phyloP scores from a whole-genome alignment of 2,888 invertebrate genomes.

The Epiblema foenella region DNA sequence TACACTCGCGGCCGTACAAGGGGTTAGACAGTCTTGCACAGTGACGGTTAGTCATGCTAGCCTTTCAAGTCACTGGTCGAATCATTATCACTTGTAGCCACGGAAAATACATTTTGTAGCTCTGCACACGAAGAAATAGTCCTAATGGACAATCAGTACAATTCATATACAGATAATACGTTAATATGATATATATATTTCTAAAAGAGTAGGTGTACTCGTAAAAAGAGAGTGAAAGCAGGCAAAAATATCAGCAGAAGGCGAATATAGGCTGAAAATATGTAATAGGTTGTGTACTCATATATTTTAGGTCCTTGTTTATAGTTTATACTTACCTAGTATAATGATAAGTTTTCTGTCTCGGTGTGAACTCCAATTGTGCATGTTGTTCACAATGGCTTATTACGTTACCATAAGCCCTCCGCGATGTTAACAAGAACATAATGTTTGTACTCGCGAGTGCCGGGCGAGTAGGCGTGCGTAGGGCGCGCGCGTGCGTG shows the following conservation, averaged over 20 bases:
- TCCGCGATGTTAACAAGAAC: slow-evolving; percentile 6
- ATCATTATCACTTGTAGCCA: neutral
- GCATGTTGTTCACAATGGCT: neutral
- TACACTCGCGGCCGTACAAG: slow-evolving; percentile 17
- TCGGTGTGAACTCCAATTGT: neutral
- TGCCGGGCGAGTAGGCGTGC: slow-evolving; percentile 15
- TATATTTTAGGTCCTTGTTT: too few relatives aligned
- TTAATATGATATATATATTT: too few relatives aligned
- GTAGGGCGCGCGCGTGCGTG: slow-evolving; percentile 37
- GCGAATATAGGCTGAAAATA: too few relatives aligned
- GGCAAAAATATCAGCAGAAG: too few relatives aligned
- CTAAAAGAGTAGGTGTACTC: too few relatives aligned
- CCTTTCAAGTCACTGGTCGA: neutral
- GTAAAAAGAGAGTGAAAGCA: too few relatives aligned
- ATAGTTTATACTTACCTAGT: too few relatives aligned
- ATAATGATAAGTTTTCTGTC: too few relatives aligned
- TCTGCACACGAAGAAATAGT: neutral
- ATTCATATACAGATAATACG: too few relatives aligned
- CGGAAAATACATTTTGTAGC: too few relatives aligned
- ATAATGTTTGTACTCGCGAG: slow-evolving; percentile 8
- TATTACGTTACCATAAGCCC: slow-evolving; percentile 11
- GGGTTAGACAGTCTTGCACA: slow-evolving; percentile 6
- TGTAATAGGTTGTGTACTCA: too few relatives aligned
- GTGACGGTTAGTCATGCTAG: neutral
- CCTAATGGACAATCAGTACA: too few relatives aligned